Evolutionary conservation across 2,797 vertebrate genomes (phyloP).

Genomic region (Phrynocephalus forsythii): DNA sequence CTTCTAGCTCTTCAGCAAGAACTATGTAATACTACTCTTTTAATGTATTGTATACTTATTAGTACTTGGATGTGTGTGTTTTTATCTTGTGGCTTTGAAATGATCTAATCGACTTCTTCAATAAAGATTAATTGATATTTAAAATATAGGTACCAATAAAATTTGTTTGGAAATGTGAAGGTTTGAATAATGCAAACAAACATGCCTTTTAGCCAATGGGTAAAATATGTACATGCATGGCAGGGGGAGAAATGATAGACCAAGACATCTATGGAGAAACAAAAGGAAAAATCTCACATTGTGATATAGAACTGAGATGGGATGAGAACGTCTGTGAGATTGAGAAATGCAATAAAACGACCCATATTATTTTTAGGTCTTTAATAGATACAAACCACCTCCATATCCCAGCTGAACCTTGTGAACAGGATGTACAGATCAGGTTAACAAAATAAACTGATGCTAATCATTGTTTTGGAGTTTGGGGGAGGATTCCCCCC

Average conservation of each 20-base stretch:
- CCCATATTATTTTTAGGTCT: not conserved
- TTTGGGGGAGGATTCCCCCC: too few species aligned
- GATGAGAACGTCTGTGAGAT: not conserved
- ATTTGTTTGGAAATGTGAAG: not conserved
- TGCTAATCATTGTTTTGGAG: slow-evolving; percentile 61
- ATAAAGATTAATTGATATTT: not conserved
- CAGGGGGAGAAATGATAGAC: not conserved
- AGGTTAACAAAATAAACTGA: slow-evolving; percentile 62
- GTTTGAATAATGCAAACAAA: not conserved
- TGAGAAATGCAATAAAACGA: not conserved
- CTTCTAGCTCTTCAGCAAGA: too few species aligned
- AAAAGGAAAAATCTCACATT: not conserved
- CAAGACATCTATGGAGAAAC: not conserved
- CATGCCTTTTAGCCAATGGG: not conserved
- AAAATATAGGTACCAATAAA: not conserved
- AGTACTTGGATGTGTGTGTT: too few species aligned
- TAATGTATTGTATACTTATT: too few species aligned
- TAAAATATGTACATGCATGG: not conserved
- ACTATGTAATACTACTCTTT: too few species aligned
- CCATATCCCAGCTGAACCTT: slow-evolving; percentile 54
- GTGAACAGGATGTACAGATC: slow-evolving; percentile 61
- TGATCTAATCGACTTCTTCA: too few species aligned
- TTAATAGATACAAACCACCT: slow-evolving; percentile 36
- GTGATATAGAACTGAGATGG: not conserved
- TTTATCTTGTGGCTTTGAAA: too few species aligned